A percentile compares a stretch with the other conserved stretches of the same genome.
Evolutionary conservation across 2,113 vertebrate genomes (phyloP).

Genomic region (Formicarius rufipectus): DNA sequence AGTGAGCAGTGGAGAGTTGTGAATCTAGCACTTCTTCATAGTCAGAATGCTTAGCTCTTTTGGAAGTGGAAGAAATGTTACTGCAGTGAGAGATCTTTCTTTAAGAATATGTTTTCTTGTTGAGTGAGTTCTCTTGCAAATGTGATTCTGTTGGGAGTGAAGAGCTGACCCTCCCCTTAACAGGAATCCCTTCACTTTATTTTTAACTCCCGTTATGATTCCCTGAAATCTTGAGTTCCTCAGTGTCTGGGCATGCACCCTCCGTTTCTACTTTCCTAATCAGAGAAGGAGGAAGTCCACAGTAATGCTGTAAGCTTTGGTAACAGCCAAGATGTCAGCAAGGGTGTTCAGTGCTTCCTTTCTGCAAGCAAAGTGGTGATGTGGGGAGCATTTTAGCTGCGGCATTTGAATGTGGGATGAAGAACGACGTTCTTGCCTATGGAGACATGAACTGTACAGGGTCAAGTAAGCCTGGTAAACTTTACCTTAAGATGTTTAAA

Average conservation of each 20-base stretch:
- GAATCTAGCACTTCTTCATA: neutral
- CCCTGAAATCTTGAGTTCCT: neutral
- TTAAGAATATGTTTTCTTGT: neutral
- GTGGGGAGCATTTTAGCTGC: neutral
- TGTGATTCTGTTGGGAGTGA: too few species aligned
- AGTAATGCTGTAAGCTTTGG: neutral
- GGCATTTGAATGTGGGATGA: neutral
- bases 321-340: neutral
- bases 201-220: too few species aligned
- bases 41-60: neutral
- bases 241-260: neutral
- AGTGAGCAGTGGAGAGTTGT: neutral
- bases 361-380: neutral
- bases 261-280: neutral
- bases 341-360: neutral
- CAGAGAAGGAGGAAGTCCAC: neutral
- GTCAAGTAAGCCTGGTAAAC: neutral
- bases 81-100: neutral
- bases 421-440: neutral
- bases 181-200: too few species aligned
- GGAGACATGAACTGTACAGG: rapidly evolving
- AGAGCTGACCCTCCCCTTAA: too few species aligned
- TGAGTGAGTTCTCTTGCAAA: neutral
- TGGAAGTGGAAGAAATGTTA: neutral
- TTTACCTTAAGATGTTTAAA: neutral